Conservation (phyloP, 2,797 vertebrate species). For the Macropodus opercularis region DNA sequence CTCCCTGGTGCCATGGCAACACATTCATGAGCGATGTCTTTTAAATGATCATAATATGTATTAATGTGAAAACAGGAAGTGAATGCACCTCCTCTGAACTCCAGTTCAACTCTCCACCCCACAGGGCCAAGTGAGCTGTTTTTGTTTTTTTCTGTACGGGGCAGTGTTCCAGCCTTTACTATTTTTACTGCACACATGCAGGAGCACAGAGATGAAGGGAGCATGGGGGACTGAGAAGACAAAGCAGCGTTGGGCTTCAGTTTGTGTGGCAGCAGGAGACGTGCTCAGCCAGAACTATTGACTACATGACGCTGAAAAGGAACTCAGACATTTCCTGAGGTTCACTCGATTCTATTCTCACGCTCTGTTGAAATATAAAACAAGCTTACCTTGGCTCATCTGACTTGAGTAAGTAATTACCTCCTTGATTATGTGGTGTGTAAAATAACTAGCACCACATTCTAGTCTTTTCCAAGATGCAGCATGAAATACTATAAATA, state of each 20-base stretch:
- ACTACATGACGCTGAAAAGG: not conserved
- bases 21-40: too few relatives aligned
- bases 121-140: conserved; percentile 7
- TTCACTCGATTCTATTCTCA: not conserved
- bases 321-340: not conserved
- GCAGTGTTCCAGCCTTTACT: conserved; percentile 19
- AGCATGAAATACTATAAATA: not conserved
- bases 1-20: too few relatives aligned
- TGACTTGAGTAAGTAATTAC: too few relatives aligned
- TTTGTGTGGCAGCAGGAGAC: not conserved
- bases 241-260: not conserved
- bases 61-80: conserved; percentile 38
- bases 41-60: too few relatives aligned
- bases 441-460: not conserved
- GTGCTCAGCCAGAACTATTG: not conserved
- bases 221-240: not conserved
- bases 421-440: too few relatives aligned
- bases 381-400: not conserved
- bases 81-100: conserved; percentile 25
- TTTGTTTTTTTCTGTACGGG: conserved; percentile 1
- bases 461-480: not conserved
- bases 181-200: conserved; percentile 17
- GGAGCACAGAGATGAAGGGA: conserved; percentile 5
- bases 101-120: conserved; percentile 22
- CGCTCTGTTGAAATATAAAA: not conserved